Percentiles rank a stretch among this genome's conserved stretches.
phyloP scores from a whole-genome alignment of 2,797 vertebrate species.

The Lagorchestes hirsutus region DNA sequence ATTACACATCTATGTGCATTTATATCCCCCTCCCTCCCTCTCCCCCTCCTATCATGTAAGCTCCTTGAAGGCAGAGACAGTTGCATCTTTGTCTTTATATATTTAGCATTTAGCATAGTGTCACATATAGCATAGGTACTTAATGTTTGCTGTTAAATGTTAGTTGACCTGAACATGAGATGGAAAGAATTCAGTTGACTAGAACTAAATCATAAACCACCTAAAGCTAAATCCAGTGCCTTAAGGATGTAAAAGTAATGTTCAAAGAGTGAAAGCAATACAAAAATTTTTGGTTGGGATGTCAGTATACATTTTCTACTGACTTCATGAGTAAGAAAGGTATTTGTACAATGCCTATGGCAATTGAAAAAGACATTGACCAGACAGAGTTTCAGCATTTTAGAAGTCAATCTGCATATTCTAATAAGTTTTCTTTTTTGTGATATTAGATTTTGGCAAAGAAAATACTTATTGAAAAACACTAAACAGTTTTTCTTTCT shows the following conservation, averaged over 20 bases:
- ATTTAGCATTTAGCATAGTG: neutral
- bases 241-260: neutral
- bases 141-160: neutral
- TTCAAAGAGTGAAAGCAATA: constrained; percentile 58
- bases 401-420: neutral
- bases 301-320: neutral
- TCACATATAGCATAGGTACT: neutral
- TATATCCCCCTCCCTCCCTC: neutral
- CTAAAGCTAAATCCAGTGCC: neutral
- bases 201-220: neutral
- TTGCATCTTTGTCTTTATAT: neutral
- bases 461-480: neutral
- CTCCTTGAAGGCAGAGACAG: neutral
- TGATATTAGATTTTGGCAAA: constrained; percentile 15
- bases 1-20: neutral
- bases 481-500: neutral
- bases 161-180: neutral
- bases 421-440: neutral
- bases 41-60: neutral
- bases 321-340: constrained; percentile 42
- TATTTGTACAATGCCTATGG: neutral
- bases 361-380: constrained; percentile 36
- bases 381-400: constrained; percentile 11
- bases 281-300: constrained; percentile 39
- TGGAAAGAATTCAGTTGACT: neutral